Evolutionary conservation across 2,797 vertebrate species (phyloP).

Genomic region (Anguilla anguilla): DNA sequence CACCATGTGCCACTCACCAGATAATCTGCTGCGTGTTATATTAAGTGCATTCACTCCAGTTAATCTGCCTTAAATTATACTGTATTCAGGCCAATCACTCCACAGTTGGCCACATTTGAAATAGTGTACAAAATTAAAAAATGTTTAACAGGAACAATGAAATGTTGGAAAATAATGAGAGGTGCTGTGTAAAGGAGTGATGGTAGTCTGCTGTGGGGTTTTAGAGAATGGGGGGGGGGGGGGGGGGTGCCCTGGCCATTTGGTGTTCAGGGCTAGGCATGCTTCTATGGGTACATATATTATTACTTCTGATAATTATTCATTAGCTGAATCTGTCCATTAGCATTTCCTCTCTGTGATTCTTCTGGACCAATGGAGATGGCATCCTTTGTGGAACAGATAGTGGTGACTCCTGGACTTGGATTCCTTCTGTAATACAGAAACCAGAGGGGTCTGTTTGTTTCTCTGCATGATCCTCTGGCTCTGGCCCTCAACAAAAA

Average conservation of each 20-base stretch:
- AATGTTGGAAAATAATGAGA: not conserved
- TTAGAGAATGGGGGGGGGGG: not conserved
- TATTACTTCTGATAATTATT: not conserved
- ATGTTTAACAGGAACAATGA: slow-evolving; percentile 19
- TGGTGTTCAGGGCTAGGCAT: not conserved
- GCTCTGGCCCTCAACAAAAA: not conserved
- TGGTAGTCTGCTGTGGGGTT: not conserved
- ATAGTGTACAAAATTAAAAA: slow-evolving; percentile 24
- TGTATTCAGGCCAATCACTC: slow-evolving; percentile 4
- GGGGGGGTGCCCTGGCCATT: not conserved
- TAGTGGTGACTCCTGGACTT: not conserved
- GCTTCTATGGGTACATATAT: not conserved
- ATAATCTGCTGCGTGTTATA: slow-evolving; percentile 41
- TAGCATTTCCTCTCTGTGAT: not conserved
- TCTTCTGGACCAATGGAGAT: not conserved
- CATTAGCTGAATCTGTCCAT: not conserved
- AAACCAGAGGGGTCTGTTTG: not conserved
- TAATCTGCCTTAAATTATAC: slow-evolving; percentile 38
- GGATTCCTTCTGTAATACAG: not conserved
- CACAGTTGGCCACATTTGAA: slow-evolving; percentile 12
- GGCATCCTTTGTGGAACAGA: not conserved
- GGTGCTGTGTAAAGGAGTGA: not conserved
- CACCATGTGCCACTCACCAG: slow-evolving; percentile 36
- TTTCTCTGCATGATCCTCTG: not conserved
- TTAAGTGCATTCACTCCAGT: not conserved